Conservation (phyloP, 2,888 invertebrate species). For the Merodon equestris region DNA sequence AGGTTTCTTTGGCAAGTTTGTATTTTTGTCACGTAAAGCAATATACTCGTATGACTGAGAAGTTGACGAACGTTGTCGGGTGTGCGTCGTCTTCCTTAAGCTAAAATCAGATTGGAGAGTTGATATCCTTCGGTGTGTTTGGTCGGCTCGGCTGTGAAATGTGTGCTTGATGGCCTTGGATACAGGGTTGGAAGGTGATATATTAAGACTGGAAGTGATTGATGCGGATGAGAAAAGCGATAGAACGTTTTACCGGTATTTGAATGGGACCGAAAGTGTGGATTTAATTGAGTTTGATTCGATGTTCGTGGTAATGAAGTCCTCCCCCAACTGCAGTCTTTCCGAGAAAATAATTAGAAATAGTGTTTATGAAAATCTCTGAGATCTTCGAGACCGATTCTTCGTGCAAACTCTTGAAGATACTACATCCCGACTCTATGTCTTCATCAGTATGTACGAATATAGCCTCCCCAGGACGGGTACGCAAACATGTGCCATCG, state of each 20-base stretch:
- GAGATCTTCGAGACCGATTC: no score
- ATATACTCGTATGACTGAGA: conserved; percentile 47
- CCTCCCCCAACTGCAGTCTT: no score
- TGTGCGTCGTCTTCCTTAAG: conserved; percentile 32
- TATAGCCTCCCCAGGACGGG: no score
- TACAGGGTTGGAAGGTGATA: conserved; percentile 37
- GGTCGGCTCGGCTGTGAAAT: neutral
- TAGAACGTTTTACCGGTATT: conserved; percentile 34
- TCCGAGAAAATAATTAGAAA: no score
- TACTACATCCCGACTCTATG: no score
- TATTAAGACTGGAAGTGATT: neutral
- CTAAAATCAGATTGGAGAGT: conserved; percentile 53
- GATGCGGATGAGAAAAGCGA: no score
- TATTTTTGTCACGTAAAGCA: conserved; percentile 61
- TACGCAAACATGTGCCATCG: no score
- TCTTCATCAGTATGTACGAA: no score
- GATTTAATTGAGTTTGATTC: conserved; percentile 52
- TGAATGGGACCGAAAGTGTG: conserved; percentile 44
- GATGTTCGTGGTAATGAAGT: conserved; percentile 30
- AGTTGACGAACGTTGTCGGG: neutral
- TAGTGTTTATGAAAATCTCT: no score
- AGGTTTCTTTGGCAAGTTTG: neutral
- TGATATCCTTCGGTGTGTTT: conserved; percentile 41
- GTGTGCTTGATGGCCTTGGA: conserved; percentile 28
- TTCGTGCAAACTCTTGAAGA: no score